Evolutionary conservation across 2,113 vertebrate species (phyloP).

Genomic region (Gallinago undulata): DNA sequence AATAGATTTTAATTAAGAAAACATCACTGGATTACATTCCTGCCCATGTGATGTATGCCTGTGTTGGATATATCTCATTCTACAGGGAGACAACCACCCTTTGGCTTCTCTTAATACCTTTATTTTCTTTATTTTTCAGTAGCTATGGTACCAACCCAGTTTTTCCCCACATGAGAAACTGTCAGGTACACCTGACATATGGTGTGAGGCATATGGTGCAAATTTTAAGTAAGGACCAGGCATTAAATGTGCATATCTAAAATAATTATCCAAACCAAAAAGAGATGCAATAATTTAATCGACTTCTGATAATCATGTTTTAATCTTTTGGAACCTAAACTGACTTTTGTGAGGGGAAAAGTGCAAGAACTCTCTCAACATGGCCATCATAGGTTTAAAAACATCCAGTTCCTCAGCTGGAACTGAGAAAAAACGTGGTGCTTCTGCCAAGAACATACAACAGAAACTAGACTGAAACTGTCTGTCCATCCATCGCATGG

Average conservation of each 20-base stretch:
- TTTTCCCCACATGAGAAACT: not conserved
- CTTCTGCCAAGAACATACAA: not conserved
- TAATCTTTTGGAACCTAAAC: not conserved
- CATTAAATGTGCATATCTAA: not conserved
- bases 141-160: not conserved
- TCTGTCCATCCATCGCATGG: not conserved
- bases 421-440: not conserved
- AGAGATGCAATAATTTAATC: not conserved
- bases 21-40: not conserved
- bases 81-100: not conserved
- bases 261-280: not conserved
- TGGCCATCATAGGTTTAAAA: not conserved
- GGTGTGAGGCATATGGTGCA: not conserved
- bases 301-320: not conserved
- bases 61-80: not conserved
- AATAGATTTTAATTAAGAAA: not conserved
- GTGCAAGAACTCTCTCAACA: not conserved
- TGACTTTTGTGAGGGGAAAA: not conserved
- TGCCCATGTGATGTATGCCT: rapidly evolving
- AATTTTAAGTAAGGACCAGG: not conserved
- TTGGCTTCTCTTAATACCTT: not conserved
- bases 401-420: not conserved
- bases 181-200: not conserved
- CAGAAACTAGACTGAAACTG: not conserved
- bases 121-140: not conserved